Evolutionary conservation across 2,888 invertebrate species (phyloP).

Genomic region (Leptopilina drosophilae): DNA sequence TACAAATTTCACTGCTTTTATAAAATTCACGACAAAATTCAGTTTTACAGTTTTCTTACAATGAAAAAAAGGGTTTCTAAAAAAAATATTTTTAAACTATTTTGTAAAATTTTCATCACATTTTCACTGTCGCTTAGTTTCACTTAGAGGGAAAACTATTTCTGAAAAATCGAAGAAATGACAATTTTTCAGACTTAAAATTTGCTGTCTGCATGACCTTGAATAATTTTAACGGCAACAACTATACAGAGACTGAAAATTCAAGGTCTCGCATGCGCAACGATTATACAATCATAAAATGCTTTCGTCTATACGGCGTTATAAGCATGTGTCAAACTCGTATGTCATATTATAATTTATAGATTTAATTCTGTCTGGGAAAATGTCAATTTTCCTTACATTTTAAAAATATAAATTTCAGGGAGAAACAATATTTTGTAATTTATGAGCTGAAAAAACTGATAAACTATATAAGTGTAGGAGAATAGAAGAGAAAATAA

Average conservation of each 20-base stretch:
- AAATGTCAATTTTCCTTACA: neutral
- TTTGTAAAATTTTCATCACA: no score
- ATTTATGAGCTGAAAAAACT: no score
- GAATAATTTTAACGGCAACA: neutral
- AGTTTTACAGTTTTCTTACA: no score
- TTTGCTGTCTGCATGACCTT: slow-evolving; percentile 1
- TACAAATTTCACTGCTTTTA: no score
- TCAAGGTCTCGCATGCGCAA: slow-evolving; percentile 38
- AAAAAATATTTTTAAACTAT: no score
- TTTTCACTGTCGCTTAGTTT: no score
- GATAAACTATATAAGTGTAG: no score
- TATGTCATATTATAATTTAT: neutral
- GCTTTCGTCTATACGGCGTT: neutral
- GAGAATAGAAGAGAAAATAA: no score
- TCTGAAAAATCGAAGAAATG: neutral
- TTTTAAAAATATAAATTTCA: neutral
- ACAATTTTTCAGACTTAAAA: neutral
- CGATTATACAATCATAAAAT: slow-evolving; percentile 17
- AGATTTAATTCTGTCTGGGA: no score
- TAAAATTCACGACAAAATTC: no score
- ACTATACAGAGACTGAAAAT: neutral
- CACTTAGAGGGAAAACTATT: no score
- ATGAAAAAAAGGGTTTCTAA: no score
- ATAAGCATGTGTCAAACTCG: neutral
- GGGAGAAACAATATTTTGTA: neutral